Evolutionary conservation across 2,888 invertebrate genomes (phyloP), one percentile per base, ranked within the genome.

Genomic region (Volucella inanis): DNA sequence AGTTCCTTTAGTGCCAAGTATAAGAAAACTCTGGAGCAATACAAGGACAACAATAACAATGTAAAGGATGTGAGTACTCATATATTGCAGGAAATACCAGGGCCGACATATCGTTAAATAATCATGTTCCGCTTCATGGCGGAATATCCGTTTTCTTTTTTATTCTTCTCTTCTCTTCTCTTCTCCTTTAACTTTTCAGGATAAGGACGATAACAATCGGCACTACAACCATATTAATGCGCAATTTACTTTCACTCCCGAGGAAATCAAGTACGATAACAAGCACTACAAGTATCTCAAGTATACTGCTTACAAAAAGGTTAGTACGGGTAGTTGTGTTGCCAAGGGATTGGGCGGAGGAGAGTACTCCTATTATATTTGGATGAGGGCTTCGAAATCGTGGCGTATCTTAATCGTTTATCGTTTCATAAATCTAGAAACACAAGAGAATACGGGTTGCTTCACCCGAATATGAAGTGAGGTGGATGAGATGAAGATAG

Each of bases 201-300:
- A 90, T 87, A 90, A 92, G 89, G 91, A 92, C 87, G 92, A 92
- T 88, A 92, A 92, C 89, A 92, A 92, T 90, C 90, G 91, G 54
- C 92, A 92, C 88, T 91, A 90, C 83, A 92, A 92, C 90, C 92
- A 92, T 88, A 92, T 92, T 88, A 92, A 91, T 89, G 93, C 94
- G 80, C 93, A 93, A 89, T 94, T 94, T 90, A 95, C 95, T 59
- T 94, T 95, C 89, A 95, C 95, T 18, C 95, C 95, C 2, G 94
- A 95, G 90, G 95, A 95, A 91, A 95, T 96, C 91, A 95, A 95
- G 92, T 95, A 95, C 89, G 95, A 95, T 89, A 95, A 95, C 93
- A 95, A 96, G 91, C 95, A 95, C 91, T 96, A 95, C 92, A 95
- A 95, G 90, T 95, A 95, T 91, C 94, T 95, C 88, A 95, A 95